A percentile compares a stretch with the other conserved stretches of the same genome.
phyloP scores from a whole-genome alignment of 2,113 vertebrate species.

The Silurus glanis region DNA sequence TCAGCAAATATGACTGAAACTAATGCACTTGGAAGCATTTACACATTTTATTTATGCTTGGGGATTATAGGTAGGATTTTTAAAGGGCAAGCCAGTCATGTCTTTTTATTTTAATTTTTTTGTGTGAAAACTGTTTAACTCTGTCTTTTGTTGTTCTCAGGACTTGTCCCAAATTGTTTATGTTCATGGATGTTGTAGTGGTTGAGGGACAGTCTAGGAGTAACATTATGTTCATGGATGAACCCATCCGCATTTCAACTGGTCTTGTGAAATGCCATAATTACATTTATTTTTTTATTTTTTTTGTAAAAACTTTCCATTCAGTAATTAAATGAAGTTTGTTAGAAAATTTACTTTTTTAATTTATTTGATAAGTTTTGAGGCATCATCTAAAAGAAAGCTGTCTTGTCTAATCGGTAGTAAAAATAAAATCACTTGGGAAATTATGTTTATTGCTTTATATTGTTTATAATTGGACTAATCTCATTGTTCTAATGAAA shows the following conservation, averaged over 20 bases:
- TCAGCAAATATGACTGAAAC: conserved; percentile 1
- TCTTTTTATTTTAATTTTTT: conserved; percentile 6
- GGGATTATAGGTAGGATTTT: conserved; percentile 38
- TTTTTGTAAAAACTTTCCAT: background rate
- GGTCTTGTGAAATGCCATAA: background rate
- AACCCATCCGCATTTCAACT: conserved; percentile 3
- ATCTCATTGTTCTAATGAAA: background rate
- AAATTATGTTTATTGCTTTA: background rate
- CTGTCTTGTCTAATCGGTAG: background rate
- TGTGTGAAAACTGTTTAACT: conserved; percentile 37
- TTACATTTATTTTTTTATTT: background rate
- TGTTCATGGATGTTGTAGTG: background rate
- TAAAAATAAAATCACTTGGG: background rate
- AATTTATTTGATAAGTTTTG: background rate
- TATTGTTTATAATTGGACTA: background rate
- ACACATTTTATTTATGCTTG: conserved; percentile 38
- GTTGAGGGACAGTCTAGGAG: conserved; percentile 21
- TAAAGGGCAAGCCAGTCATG: conserved; percentile 48
- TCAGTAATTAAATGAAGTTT: background rate
- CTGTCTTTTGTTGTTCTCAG: conserved; percentile 42
- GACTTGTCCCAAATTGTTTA: conserved; percentile 37
- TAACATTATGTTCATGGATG: conserved; percentile 22
- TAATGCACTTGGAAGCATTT: conserved; percentile 55
- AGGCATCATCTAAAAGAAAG: background rate
- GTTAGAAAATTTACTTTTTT: background rate